phyloP scores from a whole-genome alignment of 1,140 invertebrate genomes.

The Carposina sasakii region DNA sequence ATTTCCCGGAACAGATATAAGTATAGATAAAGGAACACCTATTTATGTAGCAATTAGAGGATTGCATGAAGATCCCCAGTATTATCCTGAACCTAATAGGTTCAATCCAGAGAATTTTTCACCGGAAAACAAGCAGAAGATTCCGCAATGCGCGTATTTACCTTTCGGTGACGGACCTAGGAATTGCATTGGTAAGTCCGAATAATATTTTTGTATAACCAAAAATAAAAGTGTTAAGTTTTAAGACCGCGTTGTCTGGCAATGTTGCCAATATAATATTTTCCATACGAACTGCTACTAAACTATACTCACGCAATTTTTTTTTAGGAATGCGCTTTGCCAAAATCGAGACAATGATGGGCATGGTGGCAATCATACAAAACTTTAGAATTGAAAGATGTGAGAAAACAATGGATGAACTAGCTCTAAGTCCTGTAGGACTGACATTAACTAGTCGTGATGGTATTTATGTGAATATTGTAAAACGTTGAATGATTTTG shows the following conservation, averaged over 20 bases:
- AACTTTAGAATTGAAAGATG: neutral
- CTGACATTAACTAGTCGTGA: too few species aligned
- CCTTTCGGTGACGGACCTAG: slow-evolving; percentile 1
- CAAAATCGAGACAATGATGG: neutral
- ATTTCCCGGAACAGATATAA: neutral
- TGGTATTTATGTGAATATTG: too few species aligned
- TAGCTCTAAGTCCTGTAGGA: too few species aligned
- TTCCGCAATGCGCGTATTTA: neutral
- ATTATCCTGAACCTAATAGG: neutral
- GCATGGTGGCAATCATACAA: neutral
- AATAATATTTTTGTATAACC: neutral
- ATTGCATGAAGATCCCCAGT: neutral
- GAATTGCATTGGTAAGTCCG: neutral
- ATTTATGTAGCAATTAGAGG: neutral
- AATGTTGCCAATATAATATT: neutral
- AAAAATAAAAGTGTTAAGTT: neutral
- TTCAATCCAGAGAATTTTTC: neutral
- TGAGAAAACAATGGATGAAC: too few species aligned
- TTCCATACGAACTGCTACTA: neutral
- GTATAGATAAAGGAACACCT: neutral
- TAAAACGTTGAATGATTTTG: too few species aligned
- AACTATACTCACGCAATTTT: neutral
- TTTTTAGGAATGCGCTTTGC: neutral
- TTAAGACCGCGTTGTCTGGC: neutral
- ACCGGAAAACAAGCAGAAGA: neutral